Evolutionary conservation across 2,888 invertebrate species (phyloP), one percentile per base, ranked within the genome.

Genomic region (Epicampocera succincta): DNA sequence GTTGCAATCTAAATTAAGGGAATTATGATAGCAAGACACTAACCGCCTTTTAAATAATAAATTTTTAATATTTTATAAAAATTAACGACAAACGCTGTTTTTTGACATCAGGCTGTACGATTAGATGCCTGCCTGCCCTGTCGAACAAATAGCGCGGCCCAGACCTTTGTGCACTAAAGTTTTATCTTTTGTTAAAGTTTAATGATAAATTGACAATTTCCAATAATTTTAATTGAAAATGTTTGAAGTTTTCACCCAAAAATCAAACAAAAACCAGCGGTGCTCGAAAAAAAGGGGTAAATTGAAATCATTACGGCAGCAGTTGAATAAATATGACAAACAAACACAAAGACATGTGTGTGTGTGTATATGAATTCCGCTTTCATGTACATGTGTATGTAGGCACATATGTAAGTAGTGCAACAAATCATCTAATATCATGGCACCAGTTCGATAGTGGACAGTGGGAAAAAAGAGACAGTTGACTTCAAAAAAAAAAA

Each of bases 191-290:
- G 74, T 75, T 69, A 44, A 61, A 73, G 68, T 54, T 66, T 29
- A 73, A 83, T 85, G 82, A 85, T 82, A 83, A 84, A 84, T 83
- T 83, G 84, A 85, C 56, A 85, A 85, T 86, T 86, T 83, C 80
- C 69, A 83, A 85, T 83, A 69, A 63, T 85, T 87, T 87, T 86
- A 80, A 85, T 84, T 86, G 84, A 85, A 87, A 87, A 86, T 86
- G 83, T 85, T 72, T 84, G 84, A 85, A 86, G 84, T 85, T 87
- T 87, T 84, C 83, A 85, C 85, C 85, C 84, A 86, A 86, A 86
- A 76, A 76, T 61, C 61, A 63, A 69, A 76, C 44, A 69, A 21
- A n/a, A 48, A 33, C 1, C 33, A 6, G 25, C 17, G 60, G 33
- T 42, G 44, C 17, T 50, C 2, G 19, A 42, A 8, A 52, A n/a